Evolutionary conservation across 2,797 vertebrate genomes (phyloP), one percentile per base, ranked within the genome.

Genomic region (Hozukius guyotensis): DNA sequence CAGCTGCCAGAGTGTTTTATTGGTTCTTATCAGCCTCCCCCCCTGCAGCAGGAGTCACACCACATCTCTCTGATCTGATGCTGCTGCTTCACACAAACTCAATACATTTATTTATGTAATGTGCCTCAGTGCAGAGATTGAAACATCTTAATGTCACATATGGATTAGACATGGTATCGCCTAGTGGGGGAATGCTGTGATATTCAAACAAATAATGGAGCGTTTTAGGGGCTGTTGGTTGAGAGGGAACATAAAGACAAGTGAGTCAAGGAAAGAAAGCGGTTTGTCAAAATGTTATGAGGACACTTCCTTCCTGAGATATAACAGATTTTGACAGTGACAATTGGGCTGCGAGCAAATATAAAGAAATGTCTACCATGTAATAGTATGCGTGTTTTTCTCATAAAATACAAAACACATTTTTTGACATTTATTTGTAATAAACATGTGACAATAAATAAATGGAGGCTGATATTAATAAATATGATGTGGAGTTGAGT

Each of bases 1-100:
- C 68, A 76, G 80, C 73, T 70, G 75, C 74, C 32, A 63, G 61
- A 72, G 63, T 75, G 69, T 77, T 87, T 85, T 74, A 87, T 72
- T 69, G 82, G 52, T 79, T 78, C 60, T 78, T 72, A 73, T 85
- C 72, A 70, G 75, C 63, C 70, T 63, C 46, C 38, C 14, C 42
- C 49, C 68, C 75, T 66, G 69, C 60, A 79, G 86, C 72, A 62
- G 80, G 56, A 79, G 63, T 79, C 67, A 63, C 64, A 46, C 3
- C 62, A 66, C 71, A 81, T 85, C 72, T 55, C 69, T 77, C 52
- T 49, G 42, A 76, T 77, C 31, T 69, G 74, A 75, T 59, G 72
- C 61, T 6, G 13, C 25, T 49, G 34, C 52, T 78, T 34, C 56
- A 63, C 49, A 73, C 60, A 76, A 71, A 64, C 70, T 59, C 29